phyloP scores from a whole-genome alignment of 2,113 vertebrate genomes.

The Aythya baeri region DNA sequence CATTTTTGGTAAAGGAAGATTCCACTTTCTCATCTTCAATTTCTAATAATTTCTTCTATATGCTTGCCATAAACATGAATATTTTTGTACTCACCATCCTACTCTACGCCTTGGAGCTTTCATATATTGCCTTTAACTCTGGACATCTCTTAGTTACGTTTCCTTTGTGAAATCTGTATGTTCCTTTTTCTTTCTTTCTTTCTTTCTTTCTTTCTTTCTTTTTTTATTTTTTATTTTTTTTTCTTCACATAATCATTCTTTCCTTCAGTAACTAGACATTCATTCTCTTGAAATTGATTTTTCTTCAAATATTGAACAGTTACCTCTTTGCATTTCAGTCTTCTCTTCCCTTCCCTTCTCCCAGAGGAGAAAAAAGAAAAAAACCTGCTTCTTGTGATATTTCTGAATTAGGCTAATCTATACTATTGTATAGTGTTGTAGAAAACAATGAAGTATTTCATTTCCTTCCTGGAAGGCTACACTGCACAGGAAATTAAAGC shows the following conservation, averaged over 20 bases:
- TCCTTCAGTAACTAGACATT: background rate
- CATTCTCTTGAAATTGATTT: background rate
- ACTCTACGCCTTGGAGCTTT: background rate
- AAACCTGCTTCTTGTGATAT: background rate
- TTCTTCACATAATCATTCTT: background rate
- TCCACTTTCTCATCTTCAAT: background rate
- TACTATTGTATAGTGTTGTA: background rate
- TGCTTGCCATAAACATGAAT: background rate
- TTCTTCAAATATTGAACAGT: background rate
- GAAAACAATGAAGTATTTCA: background rate
- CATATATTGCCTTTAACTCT: background rate
- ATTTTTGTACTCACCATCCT: background rate
- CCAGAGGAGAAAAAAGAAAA: background rate
- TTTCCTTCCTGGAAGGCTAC: background rate
- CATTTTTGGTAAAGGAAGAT: background rate
- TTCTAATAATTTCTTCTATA: background rate
- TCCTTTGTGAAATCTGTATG: background rate
- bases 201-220: background rate
- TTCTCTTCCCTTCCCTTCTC: background rate
- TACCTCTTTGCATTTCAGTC: background rate
- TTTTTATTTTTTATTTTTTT: background rate
- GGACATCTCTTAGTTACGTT: background rate
- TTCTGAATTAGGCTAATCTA: background rate
- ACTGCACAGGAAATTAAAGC: background rate
- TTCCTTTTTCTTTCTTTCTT: background rate